Evolutionary conservation across 2,797 vertebrate genomes (phyloP).

Genomic region (Aythya fuligula): DNA sequence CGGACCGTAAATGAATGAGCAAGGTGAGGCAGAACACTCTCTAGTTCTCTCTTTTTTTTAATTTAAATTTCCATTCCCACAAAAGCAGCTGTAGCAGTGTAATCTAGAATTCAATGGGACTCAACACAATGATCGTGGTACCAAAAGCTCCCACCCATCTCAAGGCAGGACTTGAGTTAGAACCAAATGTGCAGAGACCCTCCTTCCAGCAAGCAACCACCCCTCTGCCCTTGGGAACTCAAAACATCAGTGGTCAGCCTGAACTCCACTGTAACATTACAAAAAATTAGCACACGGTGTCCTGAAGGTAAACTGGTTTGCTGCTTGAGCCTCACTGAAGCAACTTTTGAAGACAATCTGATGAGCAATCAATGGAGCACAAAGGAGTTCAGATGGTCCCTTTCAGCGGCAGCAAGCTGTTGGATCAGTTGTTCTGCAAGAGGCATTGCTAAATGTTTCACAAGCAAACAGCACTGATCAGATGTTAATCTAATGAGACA

Average conservation of each 20-base stretch:
- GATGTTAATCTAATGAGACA: not conserved
- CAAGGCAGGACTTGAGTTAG: not conserved
- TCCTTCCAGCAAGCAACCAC: not conserved
- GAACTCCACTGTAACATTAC: not conserved
- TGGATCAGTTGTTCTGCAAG: not conserved
- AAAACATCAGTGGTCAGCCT: not conserved
- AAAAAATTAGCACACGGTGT: not conserved
- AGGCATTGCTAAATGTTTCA: not conserved
- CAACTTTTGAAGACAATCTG: not conserved
- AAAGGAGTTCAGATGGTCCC: not conserved
- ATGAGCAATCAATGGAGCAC: not conserved
- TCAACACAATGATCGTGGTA: accelerated
- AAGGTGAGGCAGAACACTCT: not conserved
- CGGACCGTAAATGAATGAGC: accelerated
- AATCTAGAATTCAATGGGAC: not conserved
- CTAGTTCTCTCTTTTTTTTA: not conserved
- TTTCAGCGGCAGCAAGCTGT: not conserved
- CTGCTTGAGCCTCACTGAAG: not conserved
- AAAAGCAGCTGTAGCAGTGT: not conserved
- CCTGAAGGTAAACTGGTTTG: not conserved
- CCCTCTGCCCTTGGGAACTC: not conserved
- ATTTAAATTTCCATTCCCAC: not conserved
- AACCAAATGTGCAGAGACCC: not conserved
- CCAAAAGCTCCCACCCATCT: not conserved
- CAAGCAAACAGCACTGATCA: not conserved